Evolutionary conservation across 2,888 invertebrate genomes (phyloP), one percentile per base, ranked within the genome.

Genomic region (Elysia crispata): DNA sequence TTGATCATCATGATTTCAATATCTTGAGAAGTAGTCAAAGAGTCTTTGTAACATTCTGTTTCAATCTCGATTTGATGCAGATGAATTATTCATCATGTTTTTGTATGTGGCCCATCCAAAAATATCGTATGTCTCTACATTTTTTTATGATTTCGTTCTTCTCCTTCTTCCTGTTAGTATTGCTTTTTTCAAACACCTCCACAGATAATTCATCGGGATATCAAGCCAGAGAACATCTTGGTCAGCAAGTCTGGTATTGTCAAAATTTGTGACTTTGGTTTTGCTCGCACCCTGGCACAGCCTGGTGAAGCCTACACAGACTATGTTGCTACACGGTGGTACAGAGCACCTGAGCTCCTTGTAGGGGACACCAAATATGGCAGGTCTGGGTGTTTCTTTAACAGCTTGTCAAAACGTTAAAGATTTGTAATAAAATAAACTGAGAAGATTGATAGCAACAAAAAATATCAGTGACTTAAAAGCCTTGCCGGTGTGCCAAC

Each of bases 211-310:
- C 97, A 97, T 90, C 94, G 97, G 69, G 97, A 97, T 90, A 95
- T 97, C 69, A 97, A 97, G 89, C 97, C 97, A 1, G 97, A 97
- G 91, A 97, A 97, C 91, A 95, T 97, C 66, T 93, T 97, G 80
- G 95, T 97, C 0, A 91, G 91, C 82, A 95, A 95, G 82, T 93
- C 94, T 60, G 96, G 96, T 0, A 95, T 97, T 5, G 95, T 97
- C 60, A 97, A 97, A 92, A 93, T 97, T n/a, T 97, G 97, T 91
- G 97, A 97, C 93, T 95, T 97, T 86, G 97, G 97, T 0, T 97
- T 97, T 90, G 97, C 97, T 0, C 93, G 97, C 54, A 89, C 89
- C n/a, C 93, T 96, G 78, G 95, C 95, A 0, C 94, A 95, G 1
- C 92, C 93, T 3, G 95, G 96, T 0, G 96, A 96, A 90, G 95